phyloP scores from a whole-genome alignment of 2,888 invertebrate genomes.

The Cephus runcator region DNA sequence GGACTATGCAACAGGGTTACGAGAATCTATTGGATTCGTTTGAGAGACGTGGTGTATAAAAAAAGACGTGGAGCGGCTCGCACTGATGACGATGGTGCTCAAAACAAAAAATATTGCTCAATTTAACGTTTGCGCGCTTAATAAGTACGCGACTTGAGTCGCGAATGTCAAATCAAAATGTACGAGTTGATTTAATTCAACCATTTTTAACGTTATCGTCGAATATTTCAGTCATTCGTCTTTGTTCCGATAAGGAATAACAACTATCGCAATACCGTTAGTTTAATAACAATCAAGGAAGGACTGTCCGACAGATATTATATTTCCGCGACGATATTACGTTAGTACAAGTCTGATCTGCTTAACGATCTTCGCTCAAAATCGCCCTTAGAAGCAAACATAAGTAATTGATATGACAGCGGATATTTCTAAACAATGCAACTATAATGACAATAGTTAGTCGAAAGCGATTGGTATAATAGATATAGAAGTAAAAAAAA shows the following conservation, averaged over 20 bases:
- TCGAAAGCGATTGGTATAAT: neutral
- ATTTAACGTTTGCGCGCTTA: slow-evolving; percentile 24
- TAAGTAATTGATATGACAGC: neutral
- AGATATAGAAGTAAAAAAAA: neutral
- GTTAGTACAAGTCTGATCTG: neutral
- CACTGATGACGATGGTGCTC: slow-evolving; percentile 27
- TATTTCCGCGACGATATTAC: neutral
- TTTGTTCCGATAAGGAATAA: neutral
- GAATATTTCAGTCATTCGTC: neutral
- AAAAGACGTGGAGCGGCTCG: neutral
- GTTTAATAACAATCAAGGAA: neutral
- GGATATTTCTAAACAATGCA: slow-evolving; percentile 12
- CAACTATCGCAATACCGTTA: neutral
- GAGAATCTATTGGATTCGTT: neutral
- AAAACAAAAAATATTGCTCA: slow-evolving; percentile 32
- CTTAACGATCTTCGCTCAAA: neutral
- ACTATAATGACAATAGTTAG: slow-evolving; percentile 22
- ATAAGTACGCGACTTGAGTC: slow-evolving; percentile 5
- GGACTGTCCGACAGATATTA: neutral
- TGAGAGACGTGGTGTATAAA: slow-evolving; percentile 1
- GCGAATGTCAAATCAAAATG: neutral
- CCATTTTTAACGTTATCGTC: neutral
- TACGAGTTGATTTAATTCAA: neutral
- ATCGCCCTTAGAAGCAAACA: neutral
- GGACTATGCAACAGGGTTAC: neutral